These are phyloP conservation scores for Thripadectes ignobilis DNA, from an alignment of 2,797 vertebrate genomes.

Conservation along the genomic window DNA sequence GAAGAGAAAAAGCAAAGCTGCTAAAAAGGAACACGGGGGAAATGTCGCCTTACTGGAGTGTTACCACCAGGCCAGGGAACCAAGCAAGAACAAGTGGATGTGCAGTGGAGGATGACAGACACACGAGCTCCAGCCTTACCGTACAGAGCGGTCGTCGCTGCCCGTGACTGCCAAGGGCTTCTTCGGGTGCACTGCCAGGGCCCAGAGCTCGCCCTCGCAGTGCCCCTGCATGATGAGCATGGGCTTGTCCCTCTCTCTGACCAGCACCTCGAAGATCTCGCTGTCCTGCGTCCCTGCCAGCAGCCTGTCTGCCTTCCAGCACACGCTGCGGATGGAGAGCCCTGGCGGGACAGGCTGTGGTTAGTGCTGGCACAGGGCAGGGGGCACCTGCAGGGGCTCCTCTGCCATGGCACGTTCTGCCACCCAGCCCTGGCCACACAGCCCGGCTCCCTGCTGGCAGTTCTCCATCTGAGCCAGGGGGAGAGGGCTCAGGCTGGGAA, in stretches of 20 bases:
- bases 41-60: neutral
- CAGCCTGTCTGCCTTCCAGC: constrained; percentile 93
- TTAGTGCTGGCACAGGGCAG: neutral
- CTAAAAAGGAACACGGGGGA: rapidly evolving
- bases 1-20: neutral
- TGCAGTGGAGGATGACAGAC: neutral
- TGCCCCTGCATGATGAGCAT: constrained; percentile 95
- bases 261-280: constrained; percentile 97
- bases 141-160: constrained; percentile 92
- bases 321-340: constrained; percentile 94
- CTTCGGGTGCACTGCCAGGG: constrained; percentile 91
- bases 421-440: neutral
- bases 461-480: neutral
- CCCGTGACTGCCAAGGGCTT: constrained; percentile 92
- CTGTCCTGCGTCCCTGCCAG: constrained; percentile 95
- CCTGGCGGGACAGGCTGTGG: constrained; percentile 70
- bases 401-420: neutral
- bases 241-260: constrained; percentile 92
- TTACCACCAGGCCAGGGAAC: neutral
- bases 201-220: constrained; percentile 97
- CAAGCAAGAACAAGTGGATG: neutral
- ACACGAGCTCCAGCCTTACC: constrained; percentile 72
- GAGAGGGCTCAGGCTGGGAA: neutral
- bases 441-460: neutral
- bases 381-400: too few relatives aligned